phyloP scores from a whole-genome alignment of 1,140 invertebrate species.

The Neuroterus valhalla region DNA sequence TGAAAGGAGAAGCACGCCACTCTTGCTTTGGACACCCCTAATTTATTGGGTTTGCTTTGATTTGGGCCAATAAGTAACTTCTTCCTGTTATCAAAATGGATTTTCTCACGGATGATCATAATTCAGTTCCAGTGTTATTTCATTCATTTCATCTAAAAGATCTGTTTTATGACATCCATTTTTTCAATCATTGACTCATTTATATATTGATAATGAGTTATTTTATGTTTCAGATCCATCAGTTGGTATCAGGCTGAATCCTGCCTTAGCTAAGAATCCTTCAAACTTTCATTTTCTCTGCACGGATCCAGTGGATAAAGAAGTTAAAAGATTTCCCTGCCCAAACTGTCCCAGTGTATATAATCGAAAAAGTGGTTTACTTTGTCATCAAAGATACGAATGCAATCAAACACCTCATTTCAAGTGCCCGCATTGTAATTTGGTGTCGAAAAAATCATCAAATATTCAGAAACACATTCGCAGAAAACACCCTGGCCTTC shows the following conservation, averaged over 20 bases:
- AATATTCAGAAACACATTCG: conserved; percentile 61
- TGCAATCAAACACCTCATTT: conserved; percentile 77
- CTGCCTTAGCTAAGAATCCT: conserved; percentile 3
- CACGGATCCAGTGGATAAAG: neutral
- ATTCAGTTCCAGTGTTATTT: neutral
- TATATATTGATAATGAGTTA: conserved; percentile 10
- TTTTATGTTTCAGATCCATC: conserved; percentile 6
- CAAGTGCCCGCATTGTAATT: conserved; percentile 74
- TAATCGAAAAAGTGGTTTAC: conserved; percentile 74
- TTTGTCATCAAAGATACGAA: conserved; percentile 75
- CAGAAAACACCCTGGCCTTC: conserved; percentile 48
- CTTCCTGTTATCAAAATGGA: too few species aligned
- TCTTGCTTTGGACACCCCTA: too few species aligned
- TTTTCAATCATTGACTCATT: conserved; percentile 7
- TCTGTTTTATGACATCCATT: neutral
- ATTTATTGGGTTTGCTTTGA: too few species aligned
- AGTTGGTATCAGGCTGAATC: neutral
- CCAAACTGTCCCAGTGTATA: conserved; percentile 76
- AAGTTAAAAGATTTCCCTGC: conserved; percentile 73
- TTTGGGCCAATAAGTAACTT: too few species aligned
- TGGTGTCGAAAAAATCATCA: conserved; percentile 68
- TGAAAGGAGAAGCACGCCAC: too few species aligned
- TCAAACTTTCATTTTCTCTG: conserved; percentile 28
- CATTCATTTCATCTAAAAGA: neutral
- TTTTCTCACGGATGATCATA: too few species aligned